Evolutionary conservation across 2,113 vertebrate genomes (phyloP), one percentile per base, ranked within the genome.

Genomic region (Dinomys branickii): DNA sequence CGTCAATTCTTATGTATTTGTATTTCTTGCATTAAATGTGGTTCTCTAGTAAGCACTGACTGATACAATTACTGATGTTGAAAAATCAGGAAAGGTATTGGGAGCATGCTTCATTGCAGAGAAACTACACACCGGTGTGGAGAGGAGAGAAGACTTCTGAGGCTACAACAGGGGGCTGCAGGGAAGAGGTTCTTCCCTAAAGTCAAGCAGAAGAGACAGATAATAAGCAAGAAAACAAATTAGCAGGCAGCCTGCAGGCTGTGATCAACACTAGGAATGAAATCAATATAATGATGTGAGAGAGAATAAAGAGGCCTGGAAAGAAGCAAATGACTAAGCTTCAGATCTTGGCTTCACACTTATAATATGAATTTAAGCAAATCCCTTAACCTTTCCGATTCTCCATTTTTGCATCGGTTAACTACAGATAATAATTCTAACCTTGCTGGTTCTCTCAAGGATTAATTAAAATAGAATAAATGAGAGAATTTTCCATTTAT

Each of bases 391-490:
- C 24, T 85, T 69, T 91, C 78, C 44, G 33, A 91, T 88, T 13
- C 50, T 85, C 35, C 41, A 59, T 59, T 77, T 92, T 91, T 82
- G n/a, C 33, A 44, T 67, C n/a, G 91, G 59, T 73, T 90, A 82
- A 77, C 33, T 82, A 30, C 58, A 82, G 61, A 85, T 67, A 91
- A 93, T 88, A 93, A 95, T 94, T 94, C 63, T 85, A 81, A 82
- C 41, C 30, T 97, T 80, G 75, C 17, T 85, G 38, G 50, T 61
- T 80, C 77, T 80, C 82, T 30, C 7, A n/a, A 95, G 41, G 52
- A 80, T 65, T 84, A 58, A 80, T 52, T 81, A 35, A 85, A 13
- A 91, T 47, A 12, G 4, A 85, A 3, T 81, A 88, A 88, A 75
- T 28, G 20, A 93, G 50, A 85, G 17, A 63, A 77, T 63, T 93